Percentiles rank a stretch among this genome's conserved stretches.
phyloP scores from a whole-genome alignment of 2,113 vertebrate species.

The Regulus satrapa region DNA sequence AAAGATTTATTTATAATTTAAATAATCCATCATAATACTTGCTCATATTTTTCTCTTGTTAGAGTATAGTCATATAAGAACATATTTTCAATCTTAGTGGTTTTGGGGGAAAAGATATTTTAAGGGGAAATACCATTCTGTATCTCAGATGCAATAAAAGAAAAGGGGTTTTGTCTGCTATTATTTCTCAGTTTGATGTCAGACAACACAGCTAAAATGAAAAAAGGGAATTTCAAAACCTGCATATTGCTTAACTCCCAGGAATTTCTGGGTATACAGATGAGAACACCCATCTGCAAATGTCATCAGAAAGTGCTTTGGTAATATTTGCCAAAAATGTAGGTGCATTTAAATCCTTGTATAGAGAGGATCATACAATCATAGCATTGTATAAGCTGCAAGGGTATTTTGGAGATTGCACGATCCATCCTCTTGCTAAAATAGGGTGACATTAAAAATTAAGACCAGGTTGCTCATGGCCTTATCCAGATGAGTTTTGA shows the following conservation, averaged over 20 bases:
- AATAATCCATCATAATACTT: background rate
- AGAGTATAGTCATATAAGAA: background rate
- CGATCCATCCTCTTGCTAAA: background rate
- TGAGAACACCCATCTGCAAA: background rate
- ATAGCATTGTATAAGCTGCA: background rate
- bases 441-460: background rate
- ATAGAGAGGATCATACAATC: background rate
- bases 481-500: background rate
- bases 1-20: conserved; percentile 1
- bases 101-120: background rate
- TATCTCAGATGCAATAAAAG: background rate
- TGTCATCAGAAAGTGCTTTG: background rate
- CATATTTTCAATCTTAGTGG: background rate
- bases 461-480: background rate
- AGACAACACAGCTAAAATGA: background rate
- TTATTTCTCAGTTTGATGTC: background rate
- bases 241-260: background rate
- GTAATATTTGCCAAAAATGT: background rate
- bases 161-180: background rate
- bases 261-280: background rate
- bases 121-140: background rate
- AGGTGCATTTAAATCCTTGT: background rate
- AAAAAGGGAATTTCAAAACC: background rate
- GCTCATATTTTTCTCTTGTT: background rate
- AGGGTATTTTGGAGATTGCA: background rate